These are phyloP conservation scores for Anguilla marmorata DNA, from an alignment of 2,797 vertebrate species.

Conservation along the genomic window DNA sequence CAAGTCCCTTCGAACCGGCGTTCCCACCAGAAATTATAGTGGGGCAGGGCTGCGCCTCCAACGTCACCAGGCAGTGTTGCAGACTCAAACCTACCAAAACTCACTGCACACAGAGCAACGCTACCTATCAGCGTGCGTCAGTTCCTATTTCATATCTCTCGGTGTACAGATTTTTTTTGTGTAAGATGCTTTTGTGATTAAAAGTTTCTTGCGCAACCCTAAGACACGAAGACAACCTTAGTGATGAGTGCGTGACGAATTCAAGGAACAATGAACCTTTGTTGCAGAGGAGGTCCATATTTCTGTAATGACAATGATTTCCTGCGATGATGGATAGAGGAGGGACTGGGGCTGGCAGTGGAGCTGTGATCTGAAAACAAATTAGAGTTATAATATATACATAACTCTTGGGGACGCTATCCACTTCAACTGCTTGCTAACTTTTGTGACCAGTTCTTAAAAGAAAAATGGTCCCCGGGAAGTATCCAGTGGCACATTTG, in stretches of 20 bases:
- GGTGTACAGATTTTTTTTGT: background rate
- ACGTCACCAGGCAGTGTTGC: constrained; percentile 62
- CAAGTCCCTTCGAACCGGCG: constrained; percentile 42
- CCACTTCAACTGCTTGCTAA: background rate
- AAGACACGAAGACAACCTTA: background rate
- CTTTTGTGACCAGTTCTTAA: background rate
- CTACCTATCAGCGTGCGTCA: background rate
- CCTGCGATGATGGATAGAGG: background rate
- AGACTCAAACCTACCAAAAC: constrained; percentile 41
- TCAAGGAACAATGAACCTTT: background rate
- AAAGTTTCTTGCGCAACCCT: background rate
- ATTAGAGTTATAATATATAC: background rate
- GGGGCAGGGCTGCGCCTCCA: constrained; percentile 53
- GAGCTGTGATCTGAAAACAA: background rate
- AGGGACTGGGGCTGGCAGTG: background rate
- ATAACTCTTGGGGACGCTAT: background rate
- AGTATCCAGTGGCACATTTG: background rate
- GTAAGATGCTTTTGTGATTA: background rate
- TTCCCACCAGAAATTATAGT: constrained; percentile 45
- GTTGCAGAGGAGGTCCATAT: background rate
- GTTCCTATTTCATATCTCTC: background rate
- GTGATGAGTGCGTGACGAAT: background rate
- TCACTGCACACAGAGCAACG: background rate
- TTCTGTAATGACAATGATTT: background rate
- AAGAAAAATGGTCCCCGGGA: background rate